These are phyloP conservation scores for Ectemnius cavifrons DNA, from an alignment of 2,888 invertebrate genomes.

Conservation along the genomic window DNA sequence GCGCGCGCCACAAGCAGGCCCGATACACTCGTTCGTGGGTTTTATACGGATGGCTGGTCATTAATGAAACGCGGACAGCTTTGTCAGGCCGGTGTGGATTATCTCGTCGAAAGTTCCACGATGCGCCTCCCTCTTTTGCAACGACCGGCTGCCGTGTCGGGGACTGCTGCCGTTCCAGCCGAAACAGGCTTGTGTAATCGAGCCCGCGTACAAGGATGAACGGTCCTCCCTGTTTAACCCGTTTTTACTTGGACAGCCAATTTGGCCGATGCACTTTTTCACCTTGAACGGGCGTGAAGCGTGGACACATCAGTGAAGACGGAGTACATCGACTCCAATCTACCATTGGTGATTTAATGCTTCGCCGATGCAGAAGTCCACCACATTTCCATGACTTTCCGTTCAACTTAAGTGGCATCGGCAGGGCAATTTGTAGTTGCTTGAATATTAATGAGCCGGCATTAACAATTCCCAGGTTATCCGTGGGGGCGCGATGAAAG, in stretches of 20 bases:
- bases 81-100: constrained; percentile 66
- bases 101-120: constrained; percentile 57
- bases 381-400: too few relatives aligned
- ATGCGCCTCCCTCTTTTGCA: constrained; percentile 49
- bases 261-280: too few relatives aligned
- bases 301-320: too few relatives aligned
- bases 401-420: too few relatives aligned
- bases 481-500: neutral
- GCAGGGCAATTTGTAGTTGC: too few relatives aligned
- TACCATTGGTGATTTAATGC: too few relatives aligned
- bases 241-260: too few relatives aligned
- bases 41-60: constrained; percentile 55
- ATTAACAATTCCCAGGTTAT: neutral
- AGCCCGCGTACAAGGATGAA: neutral
- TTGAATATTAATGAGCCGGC: constrained; percentile 2
- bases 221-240: too few relatives aligned
- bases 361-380: too few relatives aligned
- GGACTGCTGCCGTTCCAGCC: neutral
- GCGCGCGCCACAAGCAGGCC: constrained; percentile 15
- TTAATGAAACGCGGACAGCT: constrained; percentile 69
- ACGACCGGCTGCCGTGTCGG: constrained; percentile 33
- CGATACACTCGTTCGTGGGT: constrained; percentile 61
- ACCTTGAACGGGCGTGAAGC: too few relatives aligned
- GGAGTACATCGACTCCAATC: too few relatives aligned
- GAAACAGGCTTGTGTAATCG: constrained; percentile 8